Conservation (phyloP, 2,113 vertebrate genomes). For the Vimba vimba region DNA sequence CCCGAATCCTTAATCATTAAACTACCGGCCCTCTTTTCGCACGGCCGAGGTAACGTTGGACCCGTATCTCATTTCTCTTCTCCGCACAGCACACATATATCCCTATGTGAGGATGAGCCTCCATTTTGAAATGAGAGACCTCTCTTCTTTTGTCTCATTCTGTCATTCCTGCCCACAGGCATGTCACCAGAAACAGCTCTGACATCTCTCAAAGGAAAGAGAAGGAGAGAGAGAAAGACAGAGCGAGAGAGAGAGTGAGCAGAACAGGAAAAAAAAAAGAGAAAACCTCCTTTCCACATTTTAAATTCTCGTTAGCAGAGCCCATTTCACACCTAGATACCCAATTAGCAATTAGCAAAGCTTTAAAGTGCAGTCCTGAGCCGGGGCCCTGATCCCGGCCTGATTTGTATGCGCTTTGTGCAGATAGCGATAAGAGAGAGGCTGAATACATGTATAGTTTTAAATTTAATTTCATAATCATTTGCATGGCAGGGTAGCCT, state of each 20-base stretch:
- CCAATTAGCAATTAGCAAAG: constrained; percentile 74
- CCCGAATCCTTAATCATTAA: neutral
- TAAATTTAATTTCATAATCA: constrained; percentile 75
- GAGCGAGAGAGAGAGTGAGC: neutral
- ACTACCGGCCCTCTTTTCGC: neutral
- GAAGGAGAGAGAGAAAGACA: constrained; percentile 28
- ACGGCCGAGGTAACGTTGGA: neutral
- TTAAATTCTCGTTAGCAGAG: constrained; percentile 68
- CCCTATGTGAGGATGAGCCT: constrained; percentile 29
- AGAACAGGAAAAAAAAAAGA: constrained; percentile 15
- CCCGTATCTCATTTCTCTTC: constrained; percentile 14
- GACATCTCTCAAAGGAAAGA: constrained; percentile 62
- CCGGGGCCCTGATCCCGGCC: constrained; percentile 67
- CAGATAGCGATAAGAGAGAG: constrained; percentile 71
- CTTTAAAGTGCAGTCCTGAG: constrained; percentile 67
- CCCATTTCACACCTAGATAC: constrained; percentile 66
- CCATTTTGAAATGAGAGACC: constrained; percentile 52
- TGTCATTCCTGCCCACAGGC: constrained; percentile 54
- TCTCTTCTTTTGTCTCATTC: constrained; percentile 53
- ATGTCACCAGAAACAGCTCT: constrained; percentile 58
- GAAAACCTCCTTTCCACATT: constrained; percentile 52
- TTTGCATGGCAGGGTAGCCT: constrained; percentile 71
- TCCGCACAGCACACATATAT: constrained; percentile 20
- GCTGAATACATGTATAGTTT: constrained; percentile 69
- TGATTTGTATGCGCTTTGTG: constrained; percentile 77